Percentiles rank a stretch among this genome's conserved stretches.
phyloP scores from a whole-genome alignment of 2,888 invertebrate species.

The Choristoneura rosaceana region DNA sequence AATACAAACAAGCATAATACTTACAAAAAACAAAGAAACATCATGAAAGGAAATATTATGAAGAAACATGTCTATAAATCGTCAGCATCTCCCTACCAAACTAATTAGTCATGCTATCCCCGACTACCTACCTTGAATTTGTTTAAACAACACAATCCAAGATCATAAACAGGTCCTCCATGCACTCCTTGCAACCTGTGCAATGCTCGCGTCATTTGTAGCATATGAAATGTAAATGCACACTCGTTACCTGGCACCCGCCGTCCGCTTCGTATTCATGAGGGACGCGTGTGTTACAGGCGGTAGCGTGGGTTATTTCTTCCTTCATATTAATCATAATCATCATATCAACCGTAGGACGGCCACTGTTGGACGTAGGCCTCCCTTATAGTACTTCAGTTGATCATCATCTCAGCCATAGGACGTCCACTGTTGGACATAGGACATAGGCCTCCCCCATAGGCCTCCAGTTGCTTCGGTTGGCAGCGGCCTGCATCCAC shows the following conservation, averaged over 20 bases:
- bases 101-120: neutral
- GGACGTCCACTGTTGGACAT: too few relatives aligned
- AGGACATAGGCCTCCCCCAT: too few relatives aligned
- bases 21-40: too few relatives aligned
- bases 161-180: constrained; percentile 62
- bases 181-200: constrained; percentile 66
- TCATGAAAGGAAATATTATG: too few relatives aligned
- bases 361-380: too few relatives aligned
- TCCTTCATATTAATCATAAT: too few relatives aligned
- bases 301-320: constrained; percentile 41
- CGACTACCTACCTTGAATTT: constrained; percentile 25
- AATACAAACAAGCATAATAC: too few relatives aligned
- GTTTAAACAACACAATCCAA: constrained; percentile 45
- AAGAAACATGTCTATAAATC: neutral
- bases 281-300: constrained; percentile 56
- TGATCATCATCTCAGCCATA: too few relatives aligned
- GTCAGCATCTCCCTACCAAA: neutral
- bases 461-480: too few relatives aligned
- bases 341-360: too few relatives aligned
- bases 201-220: constrained; percentile 82
- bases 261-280: constrained; percentile 83
- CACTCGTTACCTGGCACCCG: constrained; percentile 81
- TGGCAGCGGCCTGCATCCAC: too few relatives aligned
- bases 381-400: too few relatives aligned
- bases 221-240: constrained; percentile 84